Evolutionary conservation across 1,140 invertebrate species (phyloP), one percentile per base, ranked within the genome.

Genomic region (Neotoxoptera formosana): DNA sequence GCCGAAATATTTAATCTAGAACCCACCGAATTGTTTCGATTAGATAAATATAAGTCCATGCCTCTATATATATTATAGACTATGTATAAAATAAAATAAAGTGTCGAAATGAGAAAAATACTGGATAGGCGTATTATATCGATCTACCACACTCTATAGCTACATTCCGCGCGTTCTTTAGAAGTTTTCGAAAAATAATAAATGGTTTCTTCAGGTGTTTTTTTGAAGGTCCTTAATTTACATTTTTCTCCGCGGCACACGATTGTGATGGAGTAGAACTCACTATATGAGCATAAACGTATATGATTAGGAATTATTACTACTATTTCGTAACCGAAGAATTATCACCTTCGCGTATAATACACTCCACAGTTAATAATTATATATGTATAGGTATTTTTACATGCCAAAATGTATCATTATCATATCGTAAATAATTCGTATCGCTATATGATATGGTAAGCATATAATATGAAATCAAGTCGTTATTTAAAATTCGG

Each of bases 231-330:
- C 53, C 36, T 90, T 60, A 60, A 90, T 90, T 90, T 90, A 90
- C 89, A 90, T 90, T 60, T 90, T 56, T 53, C 47, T 90, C 25
- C 41, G 23, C 36, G 36, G 11, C 84, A 48, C 3, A 86, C 84
- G 41, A 48, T 86, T 47, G 84, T 86, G 84, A 45, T 86, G 41
- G 17, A 76, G 60, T 76, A 76, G 60, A 76, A 76, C 60, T 76
- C n/a, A 76, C 30, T 53, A 53, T 53, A 53, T 47, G 47, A 30
- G 89, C 34, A 36, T 60, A 67, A 67, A n/a, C 21, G 8, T 36
- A 60, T 76, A 60, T 60, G 53, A 90, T 34, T 90, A 67, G 56
- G 67, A 90, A 90, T 67, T 45, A 90, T 60, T 90, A 60, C 84
- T 47, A n/a, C 84, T 47, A n/a, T 86, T 48, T 47, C 45, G 83